Percentiles rank a stretch among this genome's conserved stretches.
These are phyloP conservation scores for Chrysopa pallens DNA, from an alignment of 1,140 invertebrate species.

Conservation along the genomic window DNA sequence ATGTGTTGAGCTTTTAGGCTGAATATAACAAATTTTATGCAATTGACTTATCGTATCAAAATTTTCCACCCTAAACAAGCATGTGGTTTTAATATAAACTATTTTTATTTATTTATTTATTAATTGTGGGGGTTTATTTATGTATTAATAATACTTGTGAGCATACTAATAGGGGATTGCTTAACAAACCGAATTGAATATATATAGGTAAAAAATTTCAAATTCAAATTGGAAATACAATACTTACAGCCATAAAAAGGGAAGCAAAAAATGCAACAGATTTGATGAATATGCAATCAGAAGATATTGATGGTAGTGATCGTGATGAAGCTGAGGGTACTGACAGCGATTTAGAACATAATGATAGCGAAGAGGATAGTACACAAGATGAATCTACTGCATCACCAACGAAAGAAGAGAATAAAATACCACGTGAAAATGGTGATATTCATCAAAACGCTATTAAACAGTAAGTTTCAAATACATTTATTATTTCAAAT, in stretches of 20 bases:
- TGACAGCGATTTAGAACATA: conserved; percentile 37
- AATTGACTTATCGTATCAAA: too few species aligned
- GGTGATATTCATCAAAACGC: conserved; percentile 17
- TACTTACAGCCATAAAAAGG: conserved; percentile 35
- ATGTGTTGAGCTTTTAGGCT: too few species aligned
- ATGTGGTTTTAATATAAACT: too few species aligned
- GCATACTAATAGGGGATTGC: too few species aligned
- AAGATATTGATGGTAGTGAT: conserved; percentile 39
- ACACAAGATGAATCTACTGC: conserved; percentile 11
- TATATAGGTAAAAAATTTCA: conserved; percentile 11
- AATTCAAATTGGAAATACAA: conserved; percentile 44
- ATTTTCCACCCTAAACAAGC: too few species aligned
- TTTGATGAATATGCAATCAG: conserved; percentile 34
- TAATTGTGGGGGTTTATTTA: too few species aligned
- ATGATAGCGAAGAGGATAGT: conserved; percentile 43
- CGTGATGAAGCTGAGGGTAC: conserved; percentile 70
- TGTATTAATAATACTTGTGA: too few species aligned
- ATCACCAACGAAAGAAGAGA: conserved; percentile 14
- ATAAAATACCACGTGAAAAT: conserved; percentile 10
- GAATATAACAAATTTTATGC: too few species aligned
- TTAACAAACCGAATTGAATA: too few species aligned
- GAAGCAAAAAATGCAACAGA: conserved; percentile 32
- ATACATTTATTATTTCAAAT: too few species aligned
- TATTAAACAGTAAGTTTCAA: conserved; percentile 34
- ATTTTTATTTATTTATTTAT: too few species aligned